Percentiles rank a stretch among this genome's conserved stretches.
Conservation (phyloP, 2,888 invertebrate genomes). For the Nudaria mundana region DNA sequence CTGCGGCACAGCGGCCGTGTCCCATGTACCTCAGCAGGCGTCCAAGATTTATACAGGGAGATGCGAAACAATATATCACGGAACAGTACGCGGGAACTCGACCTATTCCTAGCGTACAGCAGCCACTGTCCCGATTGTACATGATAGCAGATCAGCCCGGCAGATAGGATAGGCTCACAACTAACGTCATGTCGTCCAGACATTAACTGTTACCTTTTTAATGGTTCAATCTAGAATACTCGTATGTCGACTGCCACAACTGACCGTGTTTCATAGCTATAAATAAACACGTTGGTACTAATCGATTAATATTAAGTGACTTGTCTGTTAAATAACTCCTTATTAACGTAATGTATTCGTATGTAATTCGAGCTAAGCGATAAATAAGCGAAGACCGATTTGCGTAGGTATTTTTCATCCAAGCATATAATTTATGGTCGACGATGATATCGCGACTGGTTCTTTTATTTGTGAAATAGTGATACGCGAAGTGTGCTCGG, state of each 20-base stretch:
- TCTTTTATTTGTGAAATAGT: slow-evolving; percentile 81
- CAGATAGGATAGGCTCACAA: slow-evolving; percentile 57
- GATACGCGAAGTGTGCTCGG: slow-evolving; percentile 78
- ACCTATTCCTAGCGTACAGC: slow-evolving; percentile 74
- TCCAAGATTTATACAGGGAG: slow-evolving; percentile 79
- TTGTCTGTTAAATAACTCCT: slow-evolving; percentile 48
- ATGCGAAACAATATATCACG: slow-evolving; percentile 80
- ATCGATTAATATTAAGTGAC: slow-evolving; percentile 42
- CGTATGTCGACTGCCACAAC: slow-evolving; percentile 23
- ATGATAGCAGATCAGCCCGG: slow-evolving; percentile 69
- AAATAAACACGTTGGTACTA: slow-evolving; percentile 36
- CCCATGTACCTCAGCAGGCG: slow-evolving; percentile 81
- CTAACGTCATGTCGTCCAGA: slow-evolving; percentile 48
- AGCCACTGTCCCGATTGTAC: slow-evolving; percentile 73
- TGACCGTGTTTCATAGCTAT: slow-evolving; percentile 11
- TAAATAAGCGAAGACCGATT: slow-evolving; percentile 75
- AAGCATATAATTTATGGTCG: slow-evolving; percentile 77
- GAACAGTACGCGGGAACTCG: slow-evolving; percentile 74
- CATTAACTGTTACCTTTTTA: slow-evolving; percentile 42
- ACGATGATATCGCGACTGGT: slow-evolving; percentile 79
- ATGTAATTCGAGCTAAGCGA: slow-evolving; percentile 65
- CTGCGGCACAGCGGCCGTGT: slow-evolving; percentile 71
- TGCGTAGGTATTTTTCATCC: slow-evolving; percentile 78
- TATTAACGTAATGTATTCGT: slow-evolving; percentile 67
- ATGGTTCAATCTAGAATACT: slow-evolving; percentile 34